phyloP scores from a whole-genome alignment of 2,888 invertebrate genomes.

The Ptilodon capucinus region DNA sequence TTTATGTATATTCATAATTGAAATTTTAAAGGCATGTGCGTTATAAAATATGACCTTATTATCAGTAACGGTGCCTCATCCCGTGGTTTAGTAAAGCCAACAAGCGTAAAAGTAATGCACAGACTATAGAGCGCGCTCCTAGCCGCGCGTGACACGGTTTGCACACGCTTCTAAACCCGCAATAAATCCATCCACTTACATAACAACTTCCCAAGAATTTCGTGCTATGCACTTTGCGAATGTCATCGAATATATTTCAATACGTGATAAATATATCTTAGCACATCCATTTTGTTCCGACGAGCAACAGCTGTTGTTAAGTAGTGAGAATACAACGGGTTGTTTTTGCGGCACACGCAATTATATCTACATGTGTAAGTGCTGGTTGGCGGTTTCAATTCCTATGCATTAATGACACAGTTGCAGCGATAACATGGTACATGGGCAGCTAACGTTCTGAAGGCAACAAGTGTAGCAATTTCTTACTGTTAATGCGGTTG shows the following conservation, averaged over 20 bases:
- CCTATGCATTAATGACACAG: conserved; percentile 54
- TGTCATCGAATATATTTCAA: conserved; percentile 30
- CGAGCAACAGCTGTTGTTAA: conserved; percentile 33
- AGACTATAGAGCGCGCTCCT: conserved; percentile 20
- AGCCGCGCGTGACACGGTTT: conserved; percentile 11
- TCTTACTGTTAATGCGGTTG: conserved; percentile 62
- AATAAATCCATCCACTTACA: conserved; percentile 48
- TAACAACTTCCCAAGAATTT: conserved; percentile 41
- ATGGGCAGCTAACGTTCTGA: conserved; percentile 38
- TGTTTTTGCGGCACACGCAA: conserved; percentile 37
- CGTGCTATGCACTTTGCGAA: conserved; percentile 30
- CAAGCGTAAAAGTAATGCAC: conserved; percentile 35
- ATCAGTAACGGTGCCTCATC: conserved; percentile 30
- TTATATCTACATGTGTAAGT: conserved; percentile 37
- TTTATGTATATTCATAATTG: not conserved
- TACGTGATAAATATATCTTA: conserved; percentile 29
- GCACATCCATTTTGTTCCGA: conserved; percentile 30
- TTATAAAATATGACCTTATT: conserved; percentile 21
- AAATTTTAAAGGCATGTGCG: conserved; percentile 4
- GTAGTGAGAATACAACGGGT: conserved; percentile 26
- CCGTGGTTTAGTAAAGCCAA: conserved; percentile 24
- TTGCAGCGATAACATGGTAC: conserved; percentile 36
- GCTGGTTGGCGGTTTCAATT: conserved; percentile 41
- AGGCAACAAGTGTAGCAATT: conserved; percentile 47
- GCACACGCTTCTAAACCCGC: conserved; percentile 23